Base-by-base conservation (phyloP, 1,140 invertebrate genomes). In the Heterodera schachtii region DNA sequence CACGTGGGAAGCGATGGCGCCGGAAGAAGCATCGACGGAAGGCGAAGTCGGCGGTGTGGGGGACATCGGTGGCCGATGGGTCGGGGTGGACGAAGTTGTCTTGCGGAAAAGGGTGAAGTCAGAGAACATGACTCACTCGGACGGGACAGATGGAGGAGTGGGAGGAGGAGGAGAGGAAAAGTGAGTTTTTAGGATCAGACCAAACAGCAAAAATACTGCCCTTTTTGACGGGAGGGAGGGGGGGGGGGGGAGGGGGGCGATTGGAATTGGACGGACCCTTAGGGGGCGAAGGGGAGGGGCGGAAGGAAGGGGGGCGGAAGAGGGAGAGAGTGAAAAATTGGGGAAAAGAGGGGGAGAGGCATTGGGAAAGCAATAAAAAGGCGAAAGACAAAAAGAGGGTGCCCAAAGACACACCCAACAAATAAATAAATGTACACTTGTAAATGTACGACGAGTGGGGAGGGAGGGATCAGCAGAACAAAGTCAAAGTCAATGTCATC, bases 1-100 rank as follows among this genome's bases (percentile, higher is more conserved):
- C 11, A 90, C 82, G 77, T 91, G 86, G 47, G 89, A 75, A n/a
- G 81, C 84, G 52, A 73, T 73, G 73, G 41, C 84, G 41, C 84
- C 69, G 67, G 75, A 44, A 41, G 66, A 19, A 46, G 69, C 31
- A 46, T 41, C 49, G n/a, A 4, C 49, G 46, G 75, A 41, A 16
- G 31, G 11, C 11, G 74, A n/a, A n/a, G 74, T 43, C 74, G 66
- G 57, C 66, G 74, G 66, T 16, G 7, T 75, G 43, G 74, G 66
- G n/a, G 7, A 70, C 69, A 52, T 43, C 43, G 52, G 21, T 11
- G 31, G 31, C 31, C 31, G 31, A 31, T 57, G 79, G 8, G 0
- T 57, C 43, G 78, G 73, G 21, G 67, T 79, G 11, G 78, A 73
- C 46, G 78, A 46, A 44, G 69, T 79, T 70, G 66, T 46, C 6